Base-by-base conservation (phyloP, 2,797 vertebrate species). In the Synanceia verrucosa region DNA sequence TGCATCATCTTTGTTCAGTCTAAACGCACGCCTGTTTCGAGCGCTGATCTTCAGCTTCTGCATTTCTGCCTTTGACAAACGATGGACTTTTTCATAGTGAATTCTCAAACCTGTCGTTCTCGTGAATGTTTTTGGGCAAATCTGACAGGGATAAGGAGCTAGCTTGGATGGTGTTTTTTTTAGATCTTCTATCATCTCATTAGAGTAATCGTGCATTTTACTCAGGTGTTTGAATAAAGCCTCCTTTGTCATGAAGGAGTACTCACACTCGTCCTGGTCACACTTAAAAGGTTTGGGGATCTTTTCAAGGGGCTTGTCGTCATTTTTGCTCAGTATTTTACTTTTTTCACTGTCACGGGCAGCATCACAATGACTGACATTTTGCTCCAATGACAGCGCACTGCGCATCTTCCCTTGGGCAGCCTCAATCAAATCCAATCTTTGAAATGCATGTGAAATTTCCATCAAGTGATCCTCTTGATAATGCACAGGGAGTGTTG, bases 201-300 rank as follows among this genome's bases (percentile, higher is more conserved):
- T 89, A 21, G 95, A 93, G 70, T 96, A 99, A 63, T 97, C 95
- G 28, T 99, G 98, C 82, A 98, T 93, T 90, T 96, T 97, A 69
- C 90, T 91, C 66, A 99, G 95, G 87, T 99, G 98, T 90, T 97
- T 99, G 89, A 99, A 99, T 46, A 99, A 92, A 0, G 98, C 97
- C 41, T 99, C 98, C 82, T 99, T 99, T 74, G 98, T 99, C 98
- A 99, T 99, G 72, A 98, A 98, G 26, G 97, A 97, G 28, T 97
- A 99, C 73, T 80, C 95, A 86, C 98, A 99, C 63, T 95, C 95
- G 4, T 95, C 95, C 78, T 96, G 95, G 79, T 96, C 95, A 91
- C 98, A 99, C 60, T 94, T 95, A 79, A 99, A 99, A 31, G 98
- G 98, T 86, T 99, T 99, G 53, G 94, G 91, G 76, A 94, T 83